Evolutionary conservation across 2,888 invertebrate species (phyloP).

Genomic region (Macrostomum cliftonense): DNA sequence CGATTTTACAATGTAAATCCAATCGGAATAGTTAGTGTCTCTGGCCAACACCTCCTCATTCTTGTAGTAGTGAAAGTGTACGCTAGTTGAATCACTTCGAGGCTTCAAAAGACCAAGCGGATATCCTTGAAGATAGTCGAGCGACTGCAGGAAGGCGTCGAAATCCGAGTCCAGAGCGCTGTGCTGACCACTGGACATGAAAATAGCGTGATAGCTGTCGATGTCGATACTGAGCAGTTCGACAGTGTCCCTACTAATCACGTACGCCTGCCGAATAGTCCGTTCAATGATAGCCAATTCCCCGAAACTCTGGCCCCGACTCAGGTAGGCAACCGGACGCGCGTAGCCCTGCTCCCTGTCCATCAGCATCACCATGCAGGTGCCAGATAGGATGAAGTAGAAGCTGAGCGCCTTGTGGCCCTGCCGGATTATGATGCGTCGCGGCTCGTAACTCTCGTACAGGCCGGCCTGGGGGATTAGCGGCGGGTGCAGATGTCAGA

Average conservation of each 20-base stretch:
- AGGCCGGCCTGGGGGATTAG: too few species aligned
- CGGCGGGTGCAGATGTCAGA: too few species aligned
- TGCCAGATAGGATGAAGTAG: conserved; percentile 30
- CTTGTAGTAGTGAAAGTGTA: conserved; percentile 16
- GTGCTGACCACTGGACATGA: conserved; percentile 26
- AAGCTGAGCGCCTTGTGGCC: conserved; percentile 24
- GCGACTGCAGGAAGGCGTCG: conserved; percentile 20
- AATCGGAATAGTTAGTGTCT: conserved; percentile 28
- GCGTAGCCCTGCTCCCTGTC: conserved; percentile 20
- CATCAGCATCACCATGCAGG: conserved; percentile 28
- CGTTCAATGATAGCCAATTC: conserved; percentile 23
- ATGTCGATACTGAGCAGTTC: conserved; percentile 25
- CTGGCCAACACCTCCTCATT: conserved; percentile 27
- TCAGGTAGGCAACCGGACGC: conserved; percentile 22
- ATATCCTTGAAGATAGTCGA: neutral
- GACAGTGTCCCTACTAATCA: conserved; percentile 21
- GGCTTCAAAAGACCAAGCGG: neutral
- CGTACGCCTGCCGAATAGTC: conserved; percentile 18
- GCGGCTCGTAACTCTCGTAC: conserved; percentile 19
- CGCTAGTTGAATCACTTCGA: too few species aligned
- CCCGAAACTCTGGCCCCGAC: conserved; percentile 23
- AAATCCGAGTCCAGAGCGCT: conserved; percentile 24
- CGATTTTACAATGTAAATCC: conserved; percentile 31
- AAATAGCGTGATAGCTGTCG: conserved; percentile 25
- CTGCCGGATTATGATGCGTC: conserved; percentile 24